phyloP scores from a whole-genome alignment of 2,888 invertebrate species.

The Stegana nigrithorax region DNA sequence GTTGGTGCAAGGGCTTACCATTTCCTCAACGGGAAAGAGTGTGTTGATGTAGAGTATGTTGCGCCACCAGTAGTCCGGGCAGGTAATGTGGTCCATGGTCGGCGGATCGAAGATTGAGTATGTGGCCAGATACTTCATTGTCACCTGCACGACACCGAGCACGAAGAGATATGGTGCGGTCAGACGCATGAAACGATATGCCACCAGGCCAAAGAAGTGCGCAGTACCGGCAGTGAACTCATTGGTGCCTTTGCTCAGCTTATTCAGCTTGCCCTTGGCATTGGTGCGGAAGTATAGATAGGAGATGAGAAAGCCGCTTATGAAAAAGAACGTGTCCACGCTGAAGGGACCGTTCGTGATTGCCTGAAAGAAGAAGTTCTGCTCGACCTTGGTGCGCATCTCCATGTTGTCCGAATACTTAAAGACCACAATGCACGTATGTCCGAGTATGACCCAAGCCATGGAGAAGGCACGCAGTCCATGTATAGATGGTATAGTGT shows the following conservation, averaged over 20 bases:
- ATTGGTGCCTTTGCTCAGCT: constrained; percentile 74
- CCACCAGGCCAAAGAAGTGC: constrained; percentile 81
- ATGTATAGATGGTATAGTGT: constrained; percentile 82
- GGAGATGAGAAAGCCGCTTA: constrained; percentile 86
- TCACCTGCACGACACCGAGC: constrained; percentile 83
- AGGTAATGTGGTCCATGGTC: constrained; percentile 83
- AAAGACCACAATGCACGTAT: constrained; percentile 83
- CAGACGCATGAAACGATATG: constrained; percentile 82
- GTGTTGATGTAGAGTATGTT: constrained; percentile 89
- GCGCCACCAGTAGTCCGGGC: constrained; percentile 89
- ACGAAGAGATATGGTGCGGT: constrained; percentile 87
- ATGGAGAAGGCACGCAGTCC: constrained; percentile 77
- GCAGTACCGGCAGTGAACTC: constrained; percentile 75
- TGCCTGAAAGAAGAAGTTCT: constrained; percentile 83
- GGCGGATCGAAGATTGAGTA: constrained; percentile 88
- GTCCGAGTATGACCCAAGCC: constrained; percentile 80
- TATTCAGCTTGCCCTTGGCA: constrained; percentile 79
- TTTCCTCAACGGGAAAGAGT: constrained; percentile 84
- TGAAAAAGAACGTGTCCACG: constrained; percentile 86
- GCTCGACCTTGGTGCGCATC: constrained; percentile 77
- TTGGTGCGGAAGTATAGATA: constrained; percentile 86
- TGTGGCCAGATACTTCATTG: constrained; percentile 87
- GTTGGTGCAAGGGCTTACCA: constrained; percentile 72
- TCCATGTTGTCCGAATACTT: constrained; percentile 89
- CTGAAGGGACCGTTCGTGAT: constrained; percentile 84